A percentile compares a stretch with the other conserved stretches of the same genome.
These are phyloP conservation scores for Heliopora coerulea DNA, from an alignment of 92 coral and sea anemone genomes.

Conservation along the genomic window DNA sequence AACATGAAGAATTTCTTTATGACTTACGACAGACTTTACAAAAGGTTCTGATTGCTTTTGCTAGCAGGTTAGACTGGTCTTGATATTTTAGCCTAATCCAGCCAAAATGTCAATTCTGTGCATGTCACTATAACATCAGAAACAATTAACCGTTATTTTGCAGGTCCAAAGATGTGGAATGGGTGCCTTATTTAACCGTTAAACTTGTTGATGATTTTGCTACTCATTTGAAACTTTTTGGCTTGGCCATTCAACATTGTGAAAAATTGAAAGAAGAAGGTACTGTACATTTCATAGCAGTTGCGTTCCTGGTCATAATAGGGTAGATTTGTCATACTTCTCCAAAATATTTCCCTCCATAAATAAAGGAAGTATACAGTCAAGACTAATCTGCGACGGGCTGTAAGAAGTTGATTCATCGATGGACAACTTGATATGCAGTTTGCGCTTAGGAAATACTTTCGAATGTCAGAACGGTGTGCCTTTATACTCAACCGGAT, in stretches of 20 bases:
- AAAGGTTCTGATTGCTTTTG: conserved; percentile 89
- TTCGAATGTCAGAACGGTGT: no score
- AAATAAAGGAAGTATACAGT: no score
- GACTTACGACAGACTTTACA: conserved; percentile 88
- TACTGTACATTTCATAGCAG: not conserved
- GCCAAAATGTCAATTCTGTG: no score
- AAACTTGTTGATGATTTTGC: conserved; percentile 95
- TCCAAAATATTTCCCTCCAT: no score
- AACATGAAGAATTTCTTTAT: conserved; percentile 89
- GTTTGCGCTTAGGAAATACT: no score
- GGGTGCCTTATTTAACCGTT: conserved; percentile 91
- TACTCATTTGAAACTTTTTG: conserved; percentile 82
- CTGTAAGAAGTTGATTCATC: no score
- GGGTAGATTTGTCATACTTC: no score
- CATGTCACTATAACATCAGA: no score
- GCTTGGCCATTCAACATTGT: conserved; percentile 71
- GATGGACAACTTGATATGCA: no score
- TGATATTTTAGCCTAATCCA: no score
- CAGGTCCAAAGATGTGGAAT: conserved; percentile 97
- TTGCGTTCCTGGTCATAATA: not conserved
- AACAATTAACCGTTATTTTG: not conserved
- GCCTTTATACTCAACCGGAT: no score
- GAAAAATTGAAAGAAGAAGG: conserved; percentile 49
- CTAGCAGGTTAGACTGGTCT: conserved; percentile 63
- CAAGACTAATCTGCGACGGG: no score